These are phyloP conservation scores for Disparrhopalites patrizii DNA, from an alignment of 2,888 invertebrate genomes.

Conservation along the genomic window DNA sequence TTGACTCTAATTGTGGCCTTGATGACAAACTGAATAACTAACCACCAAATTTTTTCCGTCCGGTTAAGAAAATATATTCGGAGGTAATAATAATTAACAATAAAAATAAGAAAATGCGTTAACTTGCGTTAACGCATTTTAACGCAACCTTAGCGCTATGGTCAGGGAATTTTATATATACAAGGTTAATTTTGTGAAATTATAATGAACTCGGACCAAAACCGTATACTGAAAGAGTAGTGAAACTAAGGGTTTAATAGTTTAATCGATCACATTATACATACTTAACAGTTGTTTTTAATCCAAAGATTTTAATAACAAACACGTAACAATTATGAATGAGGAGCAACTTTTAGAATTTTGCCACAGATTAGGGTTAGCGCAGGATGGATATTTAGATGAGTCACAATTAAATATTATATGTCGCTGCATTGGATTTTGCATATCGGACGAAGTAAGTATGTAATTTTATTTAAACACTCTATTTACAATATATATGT, in stretches of 20 bases:
- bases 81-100: too few relatives aligned
- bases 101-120: too few relatives aligned
- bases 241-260: too few relatives aligned
- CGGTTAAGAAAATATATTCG: too few relatives aligned
- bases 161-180: too few relatives aligned
- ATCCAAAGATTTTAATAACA: background rate
- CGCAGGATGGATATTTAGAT: slow-evolving; percentile 61
- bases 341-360: slow-evolving; percentile 62
- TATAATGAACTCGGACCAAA: background rate
- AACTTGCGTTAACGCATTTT: too few relatives aligned
- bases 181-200: too few relatives aligned
- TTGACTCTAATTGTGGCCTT: too few relatives aligned
- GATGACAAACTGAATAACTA: too few relatives aligned
- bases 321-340: slow-evolving; percentile 50
- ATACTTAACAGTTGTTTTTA: background rate
- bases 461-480: background rate
- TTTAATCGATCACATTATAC: background rate
- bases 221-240: background rate
- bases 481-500: slow-evolving; percentile 3
- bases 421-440: slow-evolving; percentile 65
- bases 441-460: slow-evolving; percentile 62
- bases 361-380: slow-evolving; percentile 62
- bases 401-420: slow-evolving; percentile 62
- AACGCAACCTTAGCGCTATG: too few relatives aligned
- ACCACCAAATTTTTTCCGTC: too few relatives aligned